Conservation (phyloP, 2,888 invertebrate species). For the Brachylomia viminalis region DNA sequence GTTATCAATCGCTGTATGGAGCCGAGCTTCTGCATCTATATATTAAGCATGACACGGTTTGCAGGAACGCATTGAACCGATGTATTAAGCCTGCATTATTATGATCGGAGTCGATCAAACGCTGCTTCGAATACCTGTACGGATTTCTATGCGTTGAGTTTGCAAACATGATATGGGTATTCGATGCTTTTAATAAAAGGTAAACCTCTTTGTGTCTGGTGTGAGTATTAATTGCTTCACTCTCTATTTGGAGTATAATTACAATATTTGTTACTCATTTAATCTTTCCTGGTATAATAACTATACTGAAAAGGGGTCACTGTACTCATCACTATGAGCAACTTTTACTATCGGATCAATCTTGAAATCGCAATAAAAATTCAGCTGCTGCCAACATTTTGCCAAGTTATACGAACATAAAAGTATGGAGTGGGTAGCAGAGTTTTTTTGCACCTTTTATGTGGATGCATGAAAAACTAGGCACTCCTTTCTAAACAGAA, state of each 20-base stretch:
- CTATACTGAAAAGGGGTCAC: no score
- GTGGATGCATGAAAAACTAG: no score
- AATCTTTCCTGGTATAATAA: no score
- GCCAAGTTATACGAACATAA: no score
- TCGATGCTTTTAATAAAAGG: background rate
- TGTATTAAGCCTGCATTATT: constrained; percentile 42
- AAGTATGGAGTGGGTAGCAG: no score
- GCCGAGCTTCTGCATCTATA: constrained; percentile 2
- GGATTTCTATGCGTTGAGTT: constrained; percentile 4
- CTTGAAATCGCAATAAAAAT: no score
- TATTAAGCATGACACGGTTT: background rate
- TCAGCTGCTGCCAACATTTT: no score
- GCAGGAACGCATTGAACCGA: constrained; percentile 19
- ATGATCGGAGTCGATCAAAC: constrained; percentile 33
- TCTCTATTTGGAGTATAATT: background rate
- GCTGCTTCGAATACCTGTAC: constrained; percentile 14
- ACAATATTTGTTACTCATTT: no score
- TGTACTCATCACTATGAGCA: no score
- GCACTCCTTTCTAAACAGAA: background rate
- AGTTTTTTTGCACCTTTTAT: no score
- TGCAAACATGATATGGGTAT: background rate
- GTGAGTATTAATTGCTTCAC: background rate
- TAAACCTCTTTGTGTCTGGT: background rate
- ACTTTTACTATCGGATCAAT: no score
- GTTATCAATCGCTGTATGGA: background rate